Base-by-base conservation (phyloP, 2,113 vertebrate genomes). In the Myiopsitta monachus region DNA sequence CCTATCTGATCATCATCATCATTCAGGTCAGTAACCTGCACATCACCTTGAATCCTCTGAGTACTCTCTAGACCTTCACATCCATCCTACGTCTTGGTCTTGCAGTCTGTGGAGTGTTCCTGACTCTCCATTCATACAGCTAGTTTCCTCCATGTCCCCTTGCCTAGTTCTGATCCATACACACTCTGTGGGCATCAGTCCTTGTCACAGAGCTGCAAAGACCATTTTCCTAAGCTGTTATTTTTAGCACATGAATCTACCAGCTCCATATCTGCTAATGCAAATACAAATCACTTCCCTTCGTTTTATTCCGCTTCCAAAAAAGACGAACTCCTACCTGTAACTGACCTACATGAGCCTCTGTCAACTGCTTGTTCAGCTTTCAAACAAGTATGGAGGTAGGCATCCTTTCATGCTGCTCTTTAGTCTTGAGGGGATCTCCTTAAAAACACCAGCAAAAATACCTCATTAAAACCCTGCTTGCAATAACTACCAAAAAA, bases 391-490 rank as follows among this genome's bases (percentile, higher is more conserved):
- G 90, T 26, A 69, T 47, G 92, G 72, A 90, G 84, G 72, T 31
- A 41, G 62, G 28, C 70, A 90, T 88, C 91, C 67, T 76, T 72
- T 94, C 86, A 41, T 73, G 88, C 18, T 91, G 92, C 66, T 92
- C 91, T 96, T 93, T 90, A 92, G 75, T 88, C 94, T 80, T 76
- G 83, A 82, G 75, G 79, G 89, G 86, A 31, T 76, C 59, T 94
- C 96, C 75, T 90, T 93, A 90, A 95, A 96, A 95, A 93, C 75
- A 95, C 88, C 92, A 90, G 91, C 82, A 94, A 79, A 95, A 95
- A 94, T 55, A 68, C 78, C 91, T 90, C 86, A 51, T 95, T 95
- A 92, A 90, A 88, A 88, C 63, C 79, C 5, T 15, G n/a, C 23
- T 3, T 68, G 57, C 11, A 31, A 8, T 3, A 76, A n/a, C 83